Evolutionary conservation across 1,140 invertebrate species (phyloP).

Genomic region (Halesus radiatus): DNA sequence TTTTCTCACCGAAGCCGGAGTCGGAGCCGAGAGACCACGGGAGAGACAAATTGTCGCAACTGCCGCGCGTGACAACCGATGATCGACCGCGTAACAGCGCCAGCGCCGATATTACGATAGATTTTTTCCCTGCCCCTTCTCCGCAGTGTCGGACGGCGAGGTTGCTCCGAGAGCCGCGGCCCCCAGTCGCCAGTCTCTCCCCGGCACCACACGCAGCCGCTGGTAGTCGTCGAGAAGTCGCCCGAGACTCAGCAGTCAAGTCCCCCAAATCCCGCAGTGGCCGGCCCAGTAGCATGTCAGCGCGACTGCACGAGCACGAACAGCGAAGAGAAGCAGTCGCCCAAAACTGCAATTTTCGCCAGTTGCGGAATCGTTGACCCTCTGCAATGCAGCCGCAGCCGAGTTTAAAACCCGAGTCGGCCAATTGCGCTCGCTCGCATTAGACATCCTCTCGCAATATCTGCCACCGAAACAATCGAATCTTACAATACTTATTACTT

Average conservation of each 20-base stretch:
- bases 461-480: not conserved
- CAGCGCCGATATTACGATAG: not conserved
- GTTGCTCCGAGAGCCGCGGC: not conserved
- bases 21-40: not conserved
- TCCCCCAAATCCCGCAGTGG: no score
- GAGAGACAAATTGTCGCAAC: not conserved
- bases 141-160: not conserved
- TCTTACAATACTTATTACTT: no score
- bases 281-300: no score
- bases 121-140: not conserved
- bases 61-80: slow-evolving; percentile 1
- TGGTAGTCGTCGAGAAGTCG: not conserved
- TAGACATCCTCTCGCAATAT: not conserved
- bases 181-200: not conserved
- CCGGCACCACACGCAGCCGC: not conserved
- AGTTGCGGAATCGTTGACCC: not conserved
- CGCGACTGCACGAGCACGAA: no score
- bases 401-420: not conserved
- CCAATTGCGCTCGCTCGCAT: not conserved
- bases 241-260: no score
- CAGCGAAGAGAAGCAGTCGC: not conserved
- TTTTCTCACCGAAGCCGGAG: slow-evolving; percentile 1
- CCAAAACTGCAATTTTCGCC: slow-evolving; percentile 7
- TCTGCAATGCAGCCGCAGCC: not conserved
- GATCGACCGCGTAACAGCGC: slow-evolving; percentile 1